These are phyloP conservation scores for Thinocorus orbignyianus DNA, from an alignment of 2,113 vertebrate genomes.

Conservation along the genomic window DNA sequence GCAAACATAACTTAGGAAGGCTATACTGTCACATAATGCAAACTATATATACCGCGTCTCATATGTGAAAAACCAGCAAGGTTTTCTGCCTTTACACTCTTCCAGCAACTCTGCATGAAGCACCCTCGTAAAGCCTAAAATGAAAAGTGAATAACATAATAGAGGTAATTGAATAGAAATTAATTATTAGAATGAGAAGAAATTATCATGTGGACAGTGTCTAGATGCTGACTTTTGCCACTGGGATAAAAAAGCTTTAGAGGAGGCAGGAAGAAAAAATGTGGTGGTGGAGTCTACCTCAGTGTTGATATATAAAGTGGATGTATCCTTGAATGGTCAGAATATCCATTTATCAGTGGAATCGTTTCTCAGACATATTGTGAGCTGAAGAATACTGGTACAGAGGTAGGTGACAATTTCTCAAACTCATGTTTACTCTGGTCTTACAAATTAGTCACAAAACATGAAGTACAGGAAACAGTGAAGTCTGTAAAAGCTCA, in stretches of 20 bases:
- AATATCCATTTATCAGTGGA: conserved; percentile 25
- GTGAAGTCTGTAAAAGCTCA: background rate
- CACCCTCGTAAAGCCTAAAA: background rate
- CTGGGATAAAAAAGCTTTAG: background rate
- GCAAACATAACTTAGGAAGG: background rate
- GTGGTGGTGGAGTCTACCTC: background rate
- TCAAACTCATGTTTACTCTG: background rate
- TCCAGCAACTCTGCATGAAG: background rate
- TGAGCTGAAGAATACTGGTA: background rate
- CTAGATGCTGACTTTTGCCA: background rate
- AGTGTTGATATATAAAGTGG: background rate
- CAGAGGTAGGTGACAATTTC: background rate
- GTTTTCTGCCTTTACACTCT: background rate
- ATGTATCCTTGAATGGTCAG: background rate
- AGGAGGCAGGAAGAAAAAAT: background rate
- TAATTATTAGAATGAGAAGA: background rate
- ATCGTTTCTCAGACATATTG: background rate
- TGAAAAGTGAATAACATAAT: background rate
- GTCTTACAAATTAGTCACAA: background rate
- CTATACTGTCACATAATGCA: background rate
- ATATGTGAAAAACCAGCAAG: background rate
- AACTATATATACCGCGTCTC: background rate
- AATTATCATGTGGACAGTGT: background rate
- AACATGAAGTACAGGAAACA: background rate
- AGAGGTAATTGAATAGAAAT: background rate